Conservation (phyloP, 2,888 invertebrate species). For the Hipparchia sbordonii region DNA sequence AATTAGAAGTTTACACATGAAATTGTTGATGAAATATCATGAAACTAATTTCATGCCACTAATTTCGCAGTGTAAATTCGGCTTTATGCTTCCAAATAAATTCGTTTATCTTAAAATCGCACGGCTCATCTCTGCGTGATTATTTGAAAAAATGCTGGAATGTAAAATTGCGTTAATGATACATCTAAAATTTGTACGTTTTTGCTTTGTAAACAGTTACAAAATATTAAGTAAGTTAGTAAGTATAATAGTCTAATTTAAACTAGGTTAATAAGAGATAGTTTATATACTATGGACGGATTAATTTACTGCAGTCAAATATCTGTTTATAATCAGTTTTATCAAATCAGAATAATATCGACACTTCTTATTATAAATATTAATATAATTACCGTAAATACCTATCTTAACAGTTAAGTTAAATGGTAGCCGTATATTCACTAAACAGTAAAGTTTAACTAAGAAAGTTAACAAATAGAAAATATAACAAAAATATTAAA, state of each 20-base stretch:
- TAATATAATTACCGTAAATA: too few relatives aligned
- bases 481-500: constrained; percentile 34
- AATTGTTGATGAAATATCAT: too few relatives aligned
- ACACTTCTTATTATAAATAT: not conserved
- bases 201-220: constrained; percentile 11
- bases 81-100: too few relatives aligned
- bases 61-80: too few relatives aligned
- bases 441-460: constrained; percentile 2
- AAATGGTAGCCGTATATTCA: not conserved
- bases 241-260: constrained; percentile 7
- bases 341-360: not conserved
- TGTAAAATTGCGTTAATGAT: constrained; percentile 15
- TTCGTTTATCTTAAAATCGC: too few relatives aligned
- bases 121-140: not conserved
- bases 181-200: constrained; percentile 20
- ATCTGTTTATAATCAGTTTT: not conserved
- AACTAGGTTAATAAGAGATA: constrained; percentile 5
- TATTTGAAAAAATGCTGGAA: constrained; percentile 16
- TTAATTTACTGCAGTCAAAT: constrained; percentile 19
- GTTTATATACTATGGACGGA: constrained; percentile 31
- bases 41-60: too few relatives aligned
- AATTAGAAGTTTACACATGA: too few relatives aligned
- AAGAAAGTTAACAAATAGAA: constrained; percentile 17
- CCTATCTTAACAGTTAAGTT: too few relatives aligned
- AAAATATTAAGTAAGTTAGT: constrained; percentile 21